Base-by-base conservation (phyloP, 2,113 vertebrate genomes). In the Fregetta grallaria region DNA sequence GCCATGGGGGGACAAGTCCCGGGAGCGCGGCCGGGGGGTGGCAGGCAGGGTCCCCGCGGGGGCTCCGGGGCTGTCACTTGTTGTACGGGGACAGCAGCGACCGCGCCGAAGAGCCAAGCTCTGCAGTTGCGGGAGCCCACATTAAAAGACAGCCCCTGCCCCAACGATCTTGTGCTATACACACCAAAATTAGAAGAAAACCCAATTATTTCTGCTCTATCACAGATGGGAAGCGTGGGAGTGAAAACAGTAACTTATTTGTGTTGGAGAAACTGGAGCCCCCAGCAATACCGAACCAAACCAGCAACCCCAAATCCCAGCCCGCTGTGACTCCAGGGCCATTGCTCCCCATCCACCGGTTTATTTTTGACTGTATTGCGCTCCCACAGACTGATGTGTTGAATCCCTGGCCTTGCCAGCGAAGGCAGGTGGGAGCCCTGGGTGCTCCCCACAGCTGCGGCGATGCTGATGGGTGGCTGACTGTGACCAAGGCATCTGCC, bases 81-180 rank as follows among this genome's bases (percentile, higher is more conserved):
- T 11, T 4, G 3, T 13, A 13, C 0, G 10, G n/a, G 55, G 50
- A 38, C 50, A 26, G 34, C 34, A 34, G 52, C 36, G 83, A 30
- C 13, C 2, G 2, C 1, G 0, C 3, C 0, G 4, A 25, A 62
- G 45, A 45, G 77, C 72, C 3, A 9, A 82, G 58, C 40, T 27
- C 21, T 27, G 44, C 27, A 2, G 8, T 10, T 30, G 36, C 13
- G 20, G 30, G 21, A 11, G 13, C 17, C 29, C 6, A 0, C 5
- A 0, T 38, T 23, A 11, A 45, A 29, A 49, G 63, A 22, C 11
- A 34, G 22, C 13, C 21, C 45, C 72, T 52, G 59, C 42, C 29
- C 34, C 0, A 1, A 23, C 0, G 1, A 30, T 25, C 36, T 34
- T 7, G 0, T 18, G 27, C 20, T 68, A 3, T 20, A 40, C 7